phyloP scores from a whole-genome alignment of 2,888 invertebrate species.

The Incurvaria masculella region DNA sequence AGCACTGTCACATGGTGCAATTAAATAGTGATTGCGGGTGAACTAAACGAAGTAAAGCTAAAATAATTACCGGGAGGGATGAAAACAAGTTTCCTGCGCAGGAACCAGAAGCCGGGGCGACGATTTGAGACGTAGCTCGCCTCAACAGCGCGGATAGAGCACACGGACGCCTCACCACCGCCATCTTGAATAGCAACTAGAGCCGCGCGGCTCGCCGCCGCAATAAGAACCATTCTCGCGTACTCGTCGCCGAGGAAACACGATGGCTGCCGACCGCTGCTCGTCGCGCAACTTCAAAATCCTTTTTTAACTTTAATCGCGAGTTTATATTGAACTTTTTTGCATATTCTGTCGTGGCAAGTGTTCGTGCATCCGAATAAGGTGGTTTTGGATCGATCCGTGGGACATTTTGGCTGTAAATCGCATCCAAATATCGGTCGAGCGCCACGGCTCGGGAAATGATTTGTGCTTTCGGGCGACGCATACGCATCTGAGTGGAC shows the following conservation, averaged over 20 bases:
- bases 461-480: conserved; percentile 58
- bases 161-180: conserved; percentile 54
- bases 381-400: conserved; percentile 49
- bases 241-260: conserved; percentile 60
- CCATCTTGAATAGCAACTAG: conserved; percentile 61
- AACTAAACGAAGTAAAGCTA: conserved; percentile 38
- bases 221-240: conserved; percentile 52
- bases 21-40: conserved; percentile 42
- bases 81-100: conserved; percentile 35
- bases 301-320: conserved; percentile 55
- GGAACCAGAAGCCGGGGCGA: conserved; percentile 49
- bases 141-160: conserved; percentile 29
- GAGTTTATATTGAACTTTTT: conserved; percentile 58
- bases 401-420: conserved; percentile 53
- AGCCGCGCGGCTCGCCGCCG: conserved; percentile 51
- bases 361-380: conserved; percentile 49
- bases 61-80: conserved; percentile 54
- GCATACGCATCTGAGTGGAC: conserved; percentile 55
- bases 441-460: conserved; percentile 60
- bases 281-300: conserved; percentile 58
- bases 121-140: conserved; percentile 47
- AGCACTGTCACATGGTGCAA: conserved; percentile 55
- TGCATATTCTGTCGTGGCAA: conserved; percentile 54
- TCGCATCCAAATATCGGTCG: conserved; percentile 52
- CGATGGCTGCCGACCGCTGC: conserved; percentile 58